These are phyloP conservation scores for Danio rerio DNA, from an alignment of 2,113 vertebrate species.

Conservation along the genomic window DNA sequence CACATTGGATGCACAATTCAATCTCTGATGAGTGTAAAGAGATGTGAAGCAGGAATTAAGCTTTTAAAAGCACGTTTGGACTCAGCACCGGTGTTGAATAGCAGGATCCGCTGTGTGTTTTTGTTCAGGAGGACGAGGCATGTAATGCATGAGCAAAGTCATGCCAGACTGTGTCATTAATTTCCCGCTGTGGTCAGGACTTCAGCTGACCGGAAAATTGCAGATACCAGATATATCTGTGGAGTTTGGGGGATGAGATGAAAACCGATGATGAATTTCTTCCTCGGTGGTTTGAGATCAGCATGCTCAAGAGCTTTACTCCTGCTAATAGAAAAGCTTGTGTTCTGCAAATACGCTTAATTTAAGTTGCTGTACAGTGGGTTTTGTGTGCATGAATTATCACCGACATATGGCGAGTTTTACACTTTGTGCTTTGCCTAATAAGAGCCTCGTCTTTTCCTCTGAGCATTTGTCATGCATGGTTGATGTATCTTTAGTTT, in stretches of 20 bases:
- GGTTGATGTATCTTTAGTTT: slow-evolving; percentile 4
- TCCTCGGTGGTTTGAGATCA: slow-evolving; percentile 14
- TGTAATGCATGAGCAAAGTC: slow-evolving; percentile 29
- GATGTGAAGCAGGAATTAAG: not conserved
- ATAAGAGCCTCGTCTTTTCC: not conserved
- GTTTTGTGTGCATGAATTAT: slow-evolving; percentile 16
- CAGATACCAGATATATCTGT: slow-evolving; percentile 10
- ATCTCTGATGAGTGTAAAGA: not conserved
- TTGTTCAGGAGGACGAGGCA: not conserved
- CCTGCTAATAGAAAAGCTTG: not conserved
- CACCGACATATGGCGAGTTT: slow-evolving; percentile 26
- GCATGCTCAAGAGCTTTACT: not conserved
- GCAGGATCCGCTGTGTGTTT: slow-evolving; percentile 6
- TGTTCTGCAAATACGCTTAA: slow-evolving; percentile 11
- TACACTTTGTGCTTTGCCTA: not conserved
- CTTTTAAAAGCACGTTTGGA: not conserved
- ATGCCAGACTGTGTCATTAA: slow-evolving; percentile 27
- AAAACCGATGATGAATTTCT: slow-evolving; percentile 21
- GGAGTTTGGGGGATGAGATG: slow-evolving; percentile 5
- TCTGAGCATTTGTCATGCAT: slow-evolving; percentile 18
- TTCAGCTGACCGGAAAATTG: slow-evolving; percentile 17
- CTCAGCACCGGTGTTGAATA: slow-evolving; percentile 2
- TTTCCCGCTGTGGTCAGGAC: slow-evolving; percentile 16
- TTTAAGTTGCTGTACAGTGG: not conserved
- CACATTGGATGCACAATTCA: not conserved